Evolutionary conservation across 2,797 vertebrate genomes (phyloP), one percentile per base, ranked within the genome.

Genomic region (Mustela erminea): DNA sequence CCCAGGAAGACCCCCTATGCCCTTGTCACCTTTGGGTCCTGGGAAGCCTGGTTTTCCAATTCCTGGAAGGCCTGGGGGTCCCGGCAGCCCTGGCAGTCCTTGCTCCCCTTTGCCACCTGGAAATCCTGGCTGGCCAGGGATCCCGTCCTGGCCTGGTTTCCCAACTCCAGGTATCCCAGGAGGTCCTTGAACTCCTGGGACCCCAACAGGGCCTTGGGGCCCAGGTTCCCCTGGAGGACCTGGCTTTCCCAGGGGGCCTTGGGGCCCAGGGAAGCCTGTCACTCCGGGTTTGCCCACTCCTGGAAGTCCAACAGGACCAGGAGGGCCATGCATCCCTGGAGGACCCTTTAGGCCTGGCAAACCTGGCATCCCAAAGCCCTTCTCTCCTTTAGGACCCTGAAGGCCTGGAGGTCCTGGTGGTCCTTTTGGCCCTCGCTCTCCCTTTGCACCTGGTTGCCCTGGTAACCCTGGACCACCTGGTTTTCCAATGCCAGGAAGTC

Each of bases 41-140:
- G 99, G 99, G 95, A 99, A 99, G 41, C 99, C 99, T 5, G 99
- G 99, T 97, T 99, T 99, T 25, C 99, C 99, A 2, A 99, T 98
- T 2, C 99, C 99, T 0, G 99, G 99, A 64, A 99, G 96, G 1
- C 99, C 99, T 0, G 99, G 99, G 29, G 99, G 99, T 5, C 99
- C 99, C 0, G 99, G 99, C 93, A 99, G 98, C 94, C 99, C 99
- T 2, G 99, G 98, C 54, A 99, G 97, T 3, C 99, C 99, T 96
- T 99, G 98, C 93, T 99, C 99, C 7, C 99, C 99, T 98, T 99
- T 99, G 56, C 99, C 99, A 0, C 99, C 99, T 0, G 99, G 98
- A 95, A 99, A 97, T 62, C 99, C 99, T 0, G 99, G 99, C 98
- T 99, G 99, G 12, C 99, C 99, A 0, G 99, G 99, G 17, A 99